phyloP scores from a whole-genome alignment of 2,888 invertebrate genomes.

The Boloria selene region DNA sequence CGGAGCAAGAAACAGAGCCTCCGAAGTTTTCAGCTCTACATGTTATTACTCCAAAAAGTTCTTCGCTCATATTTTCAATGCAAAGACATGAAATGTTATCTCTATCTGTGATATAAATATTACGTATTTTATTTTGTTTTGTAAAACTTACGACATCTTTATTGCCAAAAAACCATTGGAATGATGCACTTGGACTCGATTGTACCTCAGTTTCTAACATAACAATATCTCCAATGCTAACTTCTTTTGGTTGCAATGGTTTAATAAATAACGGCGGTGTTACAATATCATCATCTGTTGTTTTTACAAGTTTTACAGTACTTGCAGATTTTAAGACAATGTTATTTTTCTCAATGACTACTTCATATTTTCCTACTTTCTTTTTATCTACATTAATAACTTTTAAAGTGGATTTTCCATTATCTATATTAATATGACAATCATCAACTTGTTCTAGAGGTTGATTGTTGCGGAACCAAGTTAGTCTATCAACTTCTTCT shows the following conservation, averaged over 20 bases:
- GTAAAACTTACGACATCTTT: slow-evolving; percentile 83
- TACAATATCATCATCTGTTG: slow-evolving; percentile 82
- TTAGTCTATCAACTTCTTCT: slow-evolving; percentile 86
- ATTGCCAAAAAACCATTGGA: slow-evolving; percentile 92
- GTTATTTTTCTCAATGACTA: slow-evolving; percentile 87
- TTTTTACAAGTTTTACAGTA: slow-evolving; percentile 88
- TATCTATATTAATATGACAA: slow-evolving; percentile 81
- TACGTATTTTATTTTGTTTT: slow-evolving; percentile 84
- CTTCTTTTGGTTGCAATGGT: slow-evolving; percentile 86
- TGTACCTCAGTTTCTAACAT: slow-evolving; percentile 90
- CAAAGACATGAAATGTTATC: slow-evolving; percentile 91
- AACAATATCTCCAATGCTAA: slow-evolving; percentile 88
- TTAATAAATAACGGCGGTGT: slow-evolving; percentile 88
- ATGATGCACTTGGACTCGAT: slow-evolving; percentile 90
- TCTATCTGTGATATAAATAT: slow-evolving; percentile 86
- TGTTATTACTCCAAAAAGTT: slow-evolving; percentile 89
- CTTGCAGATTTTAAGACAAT: slow-evolving; percentile 91
- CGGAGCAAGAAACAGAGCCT: slow-evolving; percentile 94
- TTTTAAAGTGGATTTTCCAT: slow-evolving; percentile 84
- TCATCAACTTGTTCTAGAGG: slow-evolving; percentile 86
- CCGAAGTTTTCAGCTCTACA: slow-evolving; percentile 95
- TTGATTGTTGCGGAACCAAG: slow-evolving; percentile 93
- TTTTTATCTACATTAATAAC: slow-evolving; percentile 87
- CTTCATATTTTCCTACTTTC: slow-evolving; percentile 94
- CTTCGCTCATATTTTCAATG: slow-evolving; percentile 86